Conservation (phyloP, 2,888 invertebrate species). For the Endomychus coccineus region DNA sequence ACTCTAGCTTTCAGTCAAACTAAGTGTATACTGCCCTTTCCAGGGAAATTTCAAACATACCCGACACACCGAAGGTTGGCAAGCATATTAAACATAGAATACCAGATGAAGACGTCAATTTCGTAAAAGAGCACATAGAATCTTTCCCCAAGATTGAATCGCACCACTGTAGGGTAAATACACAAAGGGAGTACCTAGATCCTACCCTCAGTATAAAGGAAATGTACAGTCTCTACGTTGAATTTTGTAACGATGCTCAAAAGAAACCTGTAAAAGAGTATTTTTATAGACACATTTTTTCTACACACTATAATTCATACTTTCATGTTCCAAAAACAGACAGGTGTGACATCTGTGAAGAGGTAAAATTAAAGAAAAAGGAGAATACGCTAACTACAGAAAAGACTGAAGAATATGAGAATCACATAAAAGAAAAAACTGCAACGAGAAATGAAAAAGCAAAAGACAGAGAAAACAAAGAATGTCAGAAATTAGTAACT, state of each 20-base stretch:
- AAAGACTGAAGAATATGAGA: conserved; percentile 3
- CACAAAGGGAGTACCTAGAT: neutral
- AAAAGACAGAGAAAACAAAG: conserved; percentile 1
- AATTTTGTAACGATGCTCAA: neutral
- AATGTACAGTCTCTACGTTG: neutral
- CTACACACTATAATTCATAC: neutral
- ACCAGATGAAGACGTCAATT: neutral
- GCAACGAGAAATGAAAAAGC: neutral
- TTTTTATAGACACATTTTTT: conserved; percentile 2
- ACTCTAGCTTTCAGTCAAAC: conserved; percentile 16
- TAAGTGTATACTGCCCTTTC: conserved; percentile 14
- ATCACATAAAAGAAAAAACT: neutral
- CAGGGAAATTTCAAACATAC: conserved; percentile 9
- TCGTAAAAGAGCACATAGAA: conserved; percentile 1
- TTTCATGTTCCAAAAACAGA: conserved; percentile 1
- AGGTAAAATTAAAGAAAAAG: conserved; percentile 1
- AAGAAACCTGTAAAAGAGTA: neutral
- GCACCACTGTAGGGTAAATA: neutral
- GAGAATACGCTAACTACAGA: too few relatives aligned
- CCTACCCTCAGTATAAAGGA: neutral
- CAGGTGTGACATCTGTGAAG: conserved; percentile 1
- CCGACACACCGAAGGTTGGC: neutral
- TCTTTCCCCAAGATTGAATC: neutral
- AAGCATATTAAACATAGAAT: conserved; percentile 3
- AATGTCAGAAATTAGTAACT: too few relatives aligned